phyloP scores from a whole-genome alignment of 2,888 invertebrate genomes.

The Germaria angustata region DNA sequence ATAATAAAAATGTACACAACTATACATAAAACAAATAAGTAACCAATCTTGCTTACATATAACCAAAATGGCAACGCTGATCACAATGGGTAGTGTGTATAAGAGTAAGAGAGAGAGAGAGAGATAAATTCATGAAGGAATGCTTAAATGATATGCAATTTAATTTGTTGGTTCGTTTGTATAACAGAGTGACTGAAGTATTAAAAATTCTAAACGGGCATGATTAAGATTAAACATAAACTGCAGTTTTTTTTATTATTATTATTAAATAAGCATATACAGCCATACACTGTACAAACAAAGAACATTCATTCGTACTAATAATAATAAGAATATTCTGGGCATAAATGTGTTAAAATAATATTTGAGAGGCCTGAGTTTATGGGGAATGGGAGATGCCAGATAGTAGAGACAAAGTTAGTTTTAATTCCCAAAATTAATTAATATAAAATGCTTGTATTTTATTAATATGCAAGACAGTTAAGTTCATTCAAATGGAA shows the following conservation, averaged over 20 bases:
- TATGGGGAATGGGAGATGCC: background rate
- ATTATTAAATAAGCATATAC: slow-evolving; percentile 24
- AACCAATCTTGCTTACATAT: no score
- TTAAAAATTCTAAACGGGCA: slow-evolving; percentile 61
- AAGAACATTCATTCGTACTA: no score
- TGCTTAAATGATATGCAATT: slow-evolving; percentile 49
- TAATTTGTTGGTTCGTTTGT: slow-evolving; percentile 17
- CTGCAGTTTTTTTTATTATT: background rate
- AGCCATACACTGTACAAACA: background rate
- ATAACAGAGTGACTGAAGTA: slow-evolving; percentile 24
- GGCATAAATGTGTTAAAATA: slow-evolving; percentile 41
- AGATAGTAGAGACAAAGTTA: background rate
- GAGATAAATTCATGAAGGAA: background rate
- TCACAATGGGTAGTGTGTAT: background rate
- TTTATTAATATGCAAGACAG: no score
- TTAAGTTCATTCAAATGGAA: no score
- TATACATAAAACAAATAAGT: no score
- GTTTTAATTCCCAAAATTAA: no score
- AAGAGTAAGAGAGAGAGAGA: background rate
- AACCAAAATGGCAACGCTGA: no score
- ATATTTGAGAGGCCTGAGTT: slow-evolving; percentile 5
- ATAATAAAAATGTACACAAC: no score
- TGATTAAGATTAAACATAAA: slow-evolving; percentile 59
- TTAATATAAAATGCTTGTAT: no score
- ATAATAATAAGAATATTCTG: no score